Base-by-base conservation (phyloP, 2,113 vertebrate species). In the Synodontis membranacea region DNA sequence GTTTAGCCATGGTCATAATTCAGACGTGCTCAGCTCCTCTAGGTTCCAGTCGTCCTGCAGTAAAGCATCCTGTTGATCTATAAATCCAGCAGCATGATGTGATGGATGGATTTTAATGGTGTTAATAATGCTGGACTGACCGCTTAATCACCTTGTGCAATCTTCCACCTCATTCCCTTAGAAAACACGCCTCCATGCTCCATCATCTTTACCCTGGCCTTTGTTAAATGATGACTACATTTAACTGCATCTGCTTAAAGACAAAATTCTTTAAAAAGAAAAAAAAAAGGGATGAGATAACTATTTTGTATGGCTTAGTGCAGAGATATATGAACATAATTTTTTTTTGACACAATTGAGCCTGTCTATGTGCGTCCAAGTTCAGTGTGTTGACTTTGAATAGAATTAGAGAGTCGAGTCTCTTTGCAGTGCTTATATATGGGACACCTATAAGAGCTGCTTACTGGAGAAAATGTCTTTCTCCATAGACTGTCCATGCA, bases 1-100 rank as follows among this genome's bases (percentile, higher is more conserved):
- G 92, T 79, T 90, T 86, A 84, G 87, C 84, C 83, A 31, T 9
- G 46, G 85, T 86, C 54, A 89, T 93, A 91, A 91, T 87, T 94
- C 92, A 93, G 85, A 86, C 42, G 56, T 54, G 66, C 58, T 84
- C 64, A 48, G 82, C 50, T 88, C 31, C 68, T 83, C 62, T 56
- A 80, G 86, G 83, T 86, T 88, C 83, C 87, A 88, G 84, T 83
- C 88, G 84, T 88, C 86, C 88, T 64, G 89, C 90, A 84, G 91
- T 90, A 85, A 86, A 79, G 64, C 56, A 83, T 42, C 87, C 72
- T 82, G 81, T 23, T 58, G 52, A 10, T 78, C 81, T 86, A 88
- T 94, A 93, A 95, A 93, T 95, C 90, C 86, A 90, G 86, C 39
- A 42, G 1, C 31, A 52, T 74, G 62, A 64, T 37, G 87, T 90